Percentiles rank a stretch among this genome's conserved stretches.
phyloP scores from a whole-genome alignment of 1,140 invertebrate species.

The Hormaphis cornu region DNA sequence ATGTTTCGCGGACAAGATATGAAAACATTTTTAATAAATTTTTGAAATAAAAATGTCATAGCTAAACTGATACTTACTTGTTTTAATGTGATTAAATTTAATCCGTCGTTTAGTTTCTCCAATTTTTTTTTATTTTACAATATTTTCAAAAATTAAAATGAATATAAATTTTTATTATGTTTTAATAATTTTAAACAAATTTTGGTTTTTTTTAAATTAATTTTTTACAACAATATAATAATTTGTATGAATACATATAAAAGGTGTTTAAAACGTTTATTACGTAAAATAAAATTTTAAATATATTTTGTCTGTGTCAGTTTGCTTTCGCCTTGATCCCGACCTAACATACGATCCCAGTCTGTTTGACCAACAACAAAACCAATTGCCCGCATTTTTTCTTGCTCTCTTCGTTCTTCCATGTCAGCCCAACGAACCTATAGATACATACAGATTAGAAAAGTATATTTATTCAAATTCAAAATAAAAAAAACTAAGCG shows the following conservation, averaged over 20 bases:
- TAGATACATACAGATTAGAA: constrained; percentile 39
- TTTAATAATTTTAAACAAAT: neutral
- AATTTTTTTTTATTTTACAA: neutral
- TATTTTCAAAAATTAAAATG: neutral
- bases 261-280: neutral
- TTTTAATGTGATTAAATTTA: constrained; percentile 25
- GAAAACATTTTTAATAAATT: constrained; percentile 4
- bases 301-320: constrained; percentile 92
- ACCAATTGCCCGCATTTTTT: constrained; percentile 82
- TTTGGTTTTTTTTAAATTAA: neutral
- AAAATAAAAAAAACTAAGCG: no score
- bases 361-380: constrained; percentile 92
- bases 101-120: neutral
- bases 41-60: neutral
- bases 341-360: constrained; percentile 89
- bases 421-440: constrained; percentile 96
- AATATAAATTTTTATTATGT: neutral
- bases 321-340: constrained; percentile 73
- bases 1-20: neutral
- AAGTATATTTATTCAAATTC: no score
- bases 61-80: neutral
- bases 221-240: no score
- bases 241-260: constrained; percentile 8
- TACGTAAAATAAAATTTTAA: constrained; percentile 42
- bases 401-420: constrained; percentile 79